Evolutionary conservation across 2,888 invertebrate species (phyloP).

Genomic region (Ecliptopera silaceata): DNA sequence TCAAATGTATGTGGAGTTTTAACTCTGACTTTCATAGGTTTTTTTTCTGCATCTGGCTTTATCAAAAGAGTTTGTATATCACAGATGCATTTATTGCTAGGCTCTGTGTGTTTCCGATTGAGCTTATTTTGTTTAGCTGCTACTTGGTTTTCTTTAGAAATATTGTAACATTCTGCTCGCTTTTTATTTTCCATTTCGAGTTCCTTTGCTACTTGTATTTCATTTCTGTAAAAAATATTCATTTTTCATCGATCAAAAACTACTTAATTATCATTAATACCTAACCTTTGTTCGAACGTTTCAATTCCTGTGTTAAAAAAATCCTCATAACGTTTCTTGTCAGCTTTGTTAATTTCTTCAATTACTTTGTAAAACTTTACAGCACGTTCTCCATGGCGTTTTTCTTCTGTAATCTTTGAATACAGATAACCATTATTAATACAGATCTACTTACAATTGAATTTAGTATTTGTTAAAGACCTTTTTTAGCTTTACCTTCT

Average conservation of each 20-base stretch:
- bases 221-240: conserved; percentile 14
- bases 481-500: conserved; percentile 44
- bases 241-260: neutral
- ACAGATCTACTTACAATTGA: neutral
- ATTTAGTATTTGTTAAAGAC: too few species aligned
- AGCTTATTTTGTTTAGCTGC: conserved; percentile 12
- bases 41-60: conserved; percentile 12
- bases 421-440: neutral
- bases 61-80: conserved; percentile 24
- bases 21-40: neutral
- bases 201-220: conserved; percentile 11
- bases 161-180: conserved; percentile 6
- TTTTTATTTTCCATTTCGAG: conserved; percentile 19
- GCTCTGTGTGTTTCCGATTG: neutral
- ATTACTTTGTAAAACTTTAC: conserved; percentile 43
- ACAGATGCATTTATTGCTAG: conserved; percentile 25
- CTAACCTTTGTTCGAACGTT: conserved; percentile 39
- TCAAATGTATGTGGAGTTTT: neutral
- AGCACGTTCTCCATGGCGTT: conserved; percentile 31
- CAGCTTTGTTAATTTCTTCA: conserved; percentile 42
- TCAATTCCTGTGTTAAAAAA: conserved; percentile 50
- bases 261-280: neutral
- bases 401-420: conserved; percentile 45
- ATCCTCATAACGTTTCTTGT: conserved; percentile 45
- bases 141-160: conserved; percentile 21